Base-by-base conservation (phyloP, 1,140 invertebrate genomes). In the Hycleus cichorii region DNA sequence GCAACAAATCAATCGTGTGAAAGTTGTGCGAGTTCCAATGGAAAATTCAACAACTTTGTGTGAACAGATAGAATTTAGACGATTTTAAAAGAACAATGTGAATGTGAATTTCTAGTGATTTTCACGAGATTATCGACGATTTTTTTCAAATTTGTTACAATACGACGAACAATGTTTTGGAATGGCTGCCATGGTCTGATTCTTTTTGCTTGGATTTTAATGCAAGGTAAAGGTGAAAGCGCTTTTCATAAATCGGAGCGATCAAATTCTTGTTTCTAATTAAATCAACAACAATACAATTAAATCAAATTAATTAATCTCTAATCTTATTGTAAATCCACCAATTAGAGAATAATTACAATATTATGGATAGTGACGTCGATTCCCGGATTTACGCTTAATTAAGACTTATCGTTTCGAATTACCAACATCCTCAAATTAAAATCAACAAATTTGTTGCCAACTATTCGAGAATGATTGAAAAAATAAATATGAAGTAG, bases 221-320 rank as follows among this genome's bases (percentile, higher is more conserved):
- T 61, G 39, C 47, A 57, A 61, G 59, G 59, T 61, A 52, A 57
- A 56, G 42, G 50, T 57, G 59, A 61, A 61, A 61, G 59, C 59
- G 50, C 56, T 48, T 53, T 54, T 52, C 46, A 26, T 57, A 12
- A 18, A 46, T 47, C 57, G 49, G 57, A 43, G 6, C 44, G 60
- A 58, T 25, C 18, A 9, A 32, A 26, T 60, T 12, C 12, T 11
- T 26, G n/a, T 49, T 38, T 32, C 9, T 49, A 49, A 27, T 38
- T 38, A 32, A 32, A 32, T 39, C 27, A 18, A 8, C 12, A 12
- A 12, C 12, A 12, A 12, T 12, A 1, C 12, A 12, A 12, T 12
- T 12, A 12, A 32, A 32, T 39, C 27, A 18, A 8, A 39, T 18
- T 18, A 18, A 18, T 18, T 18, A 18, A 1, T 18, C 18, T 18